Conservation (phyloP, 2,797 vertebrate genomes). For the Phataginus tricuspis region DNA sequence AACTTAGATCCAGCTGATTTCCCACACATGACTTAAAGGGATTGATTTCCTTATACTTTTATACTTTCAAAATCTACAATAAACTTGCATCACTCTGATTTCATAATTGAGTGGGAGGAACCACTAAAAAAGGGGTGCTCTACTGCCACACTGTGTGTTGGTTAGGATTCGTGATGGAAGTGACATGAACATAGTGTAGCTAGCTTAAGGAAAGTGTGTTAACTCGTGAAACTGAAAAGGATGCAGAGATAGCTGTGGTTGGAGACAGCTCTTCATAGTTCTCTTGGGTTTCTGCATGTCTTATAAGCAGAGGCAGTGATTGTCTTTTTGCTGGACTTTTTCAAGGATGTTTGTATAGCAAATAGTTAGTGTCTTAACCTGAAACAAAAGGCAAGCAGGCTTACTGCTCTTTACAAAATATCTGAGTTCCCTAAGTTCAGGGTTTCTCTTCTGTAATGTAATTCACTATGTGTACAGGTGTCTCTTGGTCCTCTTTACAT, state of each 20-base stretch:
- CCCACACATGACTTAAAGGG: neutral
- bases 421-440: neutral
- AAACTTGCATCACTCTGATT: neutral
- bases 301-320: neutral
- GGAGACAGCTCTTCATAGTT: neutral
- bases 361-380: neutral
- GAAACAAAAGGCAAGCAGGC: neutral
- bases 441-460: neutral
- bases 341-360: neutral
- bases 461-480: neutral
- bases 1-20: neutral
- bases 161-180: neutral
- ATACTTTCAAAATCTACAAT: neutral
- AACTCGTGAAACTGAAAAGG: neutral
- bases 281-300: neutral
- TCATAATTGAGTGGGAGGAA: neutral
- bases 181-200: neutral
- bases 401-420: neutral
- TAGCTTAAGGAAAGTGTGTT: neutral
- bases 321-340: neutral
- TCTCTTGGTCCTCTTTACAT: neutral
- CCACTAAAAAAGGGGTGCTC: neutral
- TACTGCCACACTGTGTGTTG: neutral
- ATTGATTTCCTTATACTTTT: neutral
- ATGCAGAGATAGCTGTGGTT: neutral